Evolutionary conservation across 1,140 invertebrate genomes (phyloP).

Genomic region (Oncopodura yosiiana): DNA sequence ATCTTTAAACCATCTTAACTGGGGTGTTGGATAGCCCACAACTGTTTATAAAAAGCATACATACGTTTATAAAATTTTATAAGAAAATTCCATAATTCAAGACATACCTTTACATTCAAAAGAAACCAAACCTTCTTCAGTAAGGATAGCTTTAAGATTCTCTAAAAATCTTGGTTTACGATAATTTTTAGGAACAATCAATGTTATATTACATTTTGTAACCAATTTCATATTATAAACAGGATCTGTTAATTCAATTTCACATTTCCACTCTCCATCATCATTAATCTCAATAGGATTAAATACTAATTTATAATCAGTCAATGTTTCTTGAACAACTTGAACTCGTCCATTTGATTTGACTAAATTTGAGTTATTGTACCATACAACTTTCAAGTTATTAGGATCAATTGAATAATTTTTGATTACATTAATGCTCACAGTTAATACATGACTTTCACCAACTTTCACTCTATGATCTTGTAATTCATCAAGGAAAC

Average conservation of each 20-base stretch:
- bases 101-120: slow-evolving; percentile 77
- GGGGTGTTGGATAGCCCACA: slow-evolving; percentile 76
- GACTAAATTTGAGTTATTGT: slow-evolving; percentile 9
- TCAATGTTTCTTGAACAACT: too few species aligned
- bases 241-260: slow-evolving; percentile 22
- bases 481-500: slow-evolving; percentile 2
- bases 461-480: slow-evolving; percentile 28
- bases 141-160: slow-evolving; percentile 71
- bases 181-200: slow-evolving; percentile 70
- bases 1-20: slow-evolving; percentile 81
- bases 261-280: slow-evolving; percentile 80
- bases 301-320: slow-evolving; percentile 49
- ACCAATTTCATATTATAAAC: not conserved
- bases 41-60: slow-evolving; percentile 1
- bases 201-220: slow-evolving; percentile 5
- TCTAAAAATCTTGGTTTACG: slow-evolving; percentile 80
- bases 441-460: slow-evolving; percentile 11
- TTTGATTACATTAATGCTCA: slow-evolving; percentile 1
- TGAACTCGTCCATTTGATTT: not conserved
- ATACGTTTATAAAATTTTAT: not conserved
- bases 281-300: slow-evolving; percentile 62
- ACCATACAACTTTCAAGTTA: slow-evolving; percentile 1
- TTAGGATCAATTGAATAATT: not conserved
- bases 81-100: not conserved
- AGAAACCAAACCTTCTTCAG: slow-evolving; percentile 79